A percentile compares a stretch with the other conserved stretches of the same genome.
Conservation (phyloP, 2,113 vertebrate species). For the Trematomus loennbergii region DNA sequence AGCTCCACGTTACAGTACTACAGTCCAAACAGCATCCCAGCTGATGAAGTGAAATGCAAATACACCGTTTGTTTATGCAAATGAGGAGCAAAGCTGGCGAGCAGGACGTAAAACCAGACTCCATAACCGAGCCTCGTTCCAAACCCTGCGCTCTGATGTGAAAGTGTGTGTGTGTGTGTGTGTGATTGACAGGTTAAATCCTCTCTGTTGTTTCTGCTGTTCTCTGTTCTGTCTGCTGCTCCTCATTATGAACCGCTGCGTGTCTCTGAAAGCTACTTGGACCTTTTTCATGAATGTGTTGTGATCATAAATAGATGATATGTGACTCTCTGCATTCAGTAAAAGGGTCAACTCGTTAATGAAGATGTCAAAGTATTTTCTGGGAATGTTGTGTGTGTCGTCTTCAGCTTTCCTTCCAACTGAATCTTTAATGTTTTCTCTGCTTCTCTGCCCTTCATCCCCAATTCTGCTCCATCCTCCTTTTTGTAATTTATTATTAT, state of each 20-base stretch:
- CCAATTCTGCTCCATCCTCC: slow-evolving; percentile 30
- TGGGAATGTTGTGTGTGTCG: slow-evolving; percentile 1
- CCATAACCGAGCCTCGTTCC: slow-evolving; percentile 26
- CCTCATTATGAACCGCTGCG: slow-evolving; percentile 61
- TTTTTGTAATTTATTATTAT: slow-evolving; percentile 42
- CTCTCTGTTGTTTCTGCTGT: slow-evolving; percentile 59
- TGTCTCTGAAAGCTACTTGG: slow-evolving; percentile 58
- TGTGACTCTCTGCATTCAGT: slow-evolving; percentile 37
- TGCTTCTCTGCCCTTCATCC: slow-evolving; percentile 67
- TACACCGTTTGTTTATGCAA: slow-evolving; percentile 62
- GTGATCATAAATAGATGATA: slow-evolving; percentile 40
- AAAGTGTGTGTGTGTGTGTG: slow-evolving; percentile 15
- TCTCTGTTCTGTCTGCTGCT: slow-evolving; percentile 66
- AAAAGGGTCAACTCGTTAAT: slow-evolving; percentile 30
- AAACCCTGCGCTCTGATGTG: slow-evolving; percentile 36
- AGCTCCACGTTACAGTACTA: slow-evolving; percentile 12
- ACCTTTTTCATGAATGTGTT: slow-evolving; percentile 41
- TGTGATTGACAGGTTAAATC: slow-evolving; percentile 46
- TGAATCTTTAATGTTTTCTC: slow-evolving; percentile 65
- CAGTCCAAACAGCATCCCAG: slow-evolving; percentile 46
- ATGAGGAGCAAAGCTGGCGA: slow-evolving; percentile 41
- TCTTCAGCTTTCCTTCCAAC: slow-evolving; percentile 32
- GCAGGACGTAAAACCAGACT: slow-evolving; percentile 37
- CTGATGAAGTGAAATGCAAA: slow-evolving; percentile 63
- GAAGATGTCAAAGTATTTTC: slow-evolving; percentile 18